Evolutionary conservation across 2,888 invertebrate species (phyloP).

Genomic region (Pelosia muscerda): DNA sequence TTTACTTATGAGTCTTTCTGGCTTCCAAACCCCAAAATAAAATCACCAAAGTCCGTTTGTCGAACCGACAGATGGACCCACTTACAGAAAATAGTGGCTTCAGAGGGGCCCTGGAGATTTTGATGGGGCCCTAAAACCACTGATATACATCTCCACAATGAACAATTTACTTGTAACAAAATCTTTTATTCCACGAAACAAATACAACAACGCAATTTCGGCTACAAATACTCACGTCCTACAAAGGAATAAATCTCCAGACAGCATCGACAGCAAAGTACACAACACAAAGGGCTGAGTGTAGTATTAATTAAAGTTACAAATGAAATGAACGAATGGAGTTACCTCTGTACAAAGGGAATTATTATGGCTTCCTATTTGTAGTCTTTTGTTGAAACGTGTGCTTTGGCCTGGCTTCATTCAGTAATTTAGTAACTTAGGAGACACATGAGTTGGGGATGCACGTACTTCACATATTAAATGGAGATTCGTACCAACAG

Average conservation of each 20-base stretch:
- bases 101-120: too few relatives aligned
- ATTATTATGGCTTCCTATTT: constrained; percentile 14
- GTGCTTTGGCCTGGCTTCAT: not conserved
- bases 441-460: too few relatives aligned
- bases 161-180: not conserved
- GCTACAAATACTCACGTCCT: not conserved
- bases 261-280: constrained; percentile 10
- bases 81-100: too few relatives aligned
- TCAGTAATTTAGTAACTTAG: not conserved
- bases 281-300: constrained; percentile 23
- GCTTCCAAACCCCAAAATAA: too few relatives aligned
- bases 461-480: too few relatives aligned
- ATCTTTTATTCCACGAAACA: not conserved
- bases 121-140: too few relatives aligned
- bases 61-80: too few relatives aligned
- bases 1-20: too few relatives aligned
- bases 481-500: too few relatives aligned
- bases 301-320: constrained; percentile 28
- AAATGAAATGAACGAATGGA: constrained; percentile 20
- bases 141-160: not conserved
- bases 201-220: not conserved
- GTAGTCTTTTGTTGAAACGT: constrained; percentile 5
- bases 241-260: not conserved
- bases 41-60: too few relatives aligned
- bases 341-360: not conserved